phyloP scores from a whole-genome alignment of 2,113 vertebrate species.

The Protobothrops flavoviridis region DNA sequence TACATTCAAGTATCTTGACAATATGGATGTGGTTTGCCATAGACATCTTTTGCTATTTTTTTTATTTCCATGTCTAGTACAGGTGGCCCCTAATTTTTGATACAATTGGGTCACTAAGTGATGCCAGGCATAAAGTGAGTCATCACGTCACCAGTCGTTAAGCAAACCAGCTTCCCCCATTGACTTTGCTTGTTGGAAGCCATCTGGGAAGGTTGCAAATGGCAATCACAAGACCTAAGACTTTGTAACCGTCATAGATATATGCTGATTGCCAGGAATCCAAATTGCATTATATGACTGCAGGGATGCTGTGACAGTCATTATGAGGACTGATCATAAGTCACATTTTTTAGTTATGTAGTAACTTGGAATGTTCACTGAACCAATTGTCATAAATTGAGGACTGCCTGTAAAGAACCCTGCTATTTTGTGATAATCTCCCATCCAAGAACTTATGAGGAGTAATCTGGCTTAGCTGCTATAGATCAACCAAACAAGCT shows the following conservation, averaged over 20 bases:
- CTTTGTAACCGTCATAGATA: neutral
- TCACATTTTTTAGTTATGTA: neutral
- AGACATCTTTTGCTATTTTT: neutral
- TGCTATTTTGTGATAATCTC: neutral
- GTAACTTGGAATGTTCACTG: neutral
- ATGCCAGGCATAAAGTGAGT: neutral
- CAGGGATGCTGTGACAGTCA: neutral
- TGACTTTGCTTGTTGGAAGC: neutral
- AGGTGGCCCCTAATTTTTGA: neutral
- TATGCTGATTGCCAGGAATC: neutral
- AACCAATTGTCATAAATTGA: neutral
- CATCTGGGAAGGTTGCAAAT: neutral
- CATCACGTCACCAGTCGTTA: neutral
- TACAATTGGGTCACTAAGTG: neutral
- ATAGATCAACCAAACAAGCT: neutral
- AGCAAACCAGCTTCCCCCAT: neutral
- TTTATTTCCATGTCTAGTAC: neutral
- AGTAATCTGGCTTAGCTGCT: neutral
- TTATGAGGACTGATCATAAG: neutral
- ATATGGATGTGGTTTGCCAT: neutral
- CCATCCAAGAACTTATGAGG: neutral
- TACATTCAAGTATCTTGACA: neutral
- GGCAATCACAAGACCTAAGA: neutral
- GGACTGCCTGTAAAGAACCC: neutral
- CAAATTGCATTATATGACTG: neutral